Percentiles rank a stretch among this genome's conserved stretches.
Evolutionary conservation across 1,140 invertebrate species (phyloP).

Genomic region (Ericerus pela): DNA sequence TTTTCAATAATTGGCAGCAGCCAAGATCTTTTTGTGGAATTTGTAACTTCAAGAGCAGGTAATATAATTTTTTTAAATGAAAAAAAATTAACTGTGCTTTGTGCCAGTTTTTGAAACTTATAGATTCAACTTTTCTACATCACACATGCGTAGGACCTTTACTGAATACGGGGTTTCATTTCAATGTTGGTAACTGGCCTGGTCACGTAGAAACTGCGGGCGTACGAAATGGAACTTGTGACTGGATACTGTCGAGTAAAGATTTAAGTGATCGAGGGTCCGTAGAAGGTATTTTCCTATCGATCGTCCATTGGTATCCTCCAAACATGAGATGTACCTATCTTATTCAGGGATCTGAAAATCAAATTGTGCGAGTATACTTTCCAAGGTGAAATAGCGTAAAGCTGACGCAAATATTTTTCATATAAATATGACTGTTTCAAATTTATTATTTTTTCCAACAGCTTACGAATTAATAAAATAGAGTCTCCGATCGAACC

Average conservation of each 20-base stretch:
- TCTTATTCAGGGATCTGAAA: conserved; percentile 62
- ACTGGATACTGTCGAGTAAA: conserved; percentile 70
- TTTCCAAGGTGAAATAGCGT: conserved; percentile 52
- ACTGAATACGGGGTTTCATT: conserved; percentile 80
- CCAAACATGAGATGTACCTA: conserved; percentile 81
- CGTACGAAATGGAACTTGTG: conserved; percentile 62
- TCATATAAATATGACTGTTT: background rate
- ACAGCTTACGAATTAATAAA: conserved; percentile 69
- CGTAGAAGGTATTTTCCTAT: conserved; percentile 72
- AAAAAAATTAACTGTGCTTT: background rate
- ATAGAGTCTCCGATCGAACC: conserved; percentile 74
- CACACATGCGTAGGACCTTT: conserved; percentile 47
- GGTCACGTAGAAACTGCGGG: conserved; percentile 75
- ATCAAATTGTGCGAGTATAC: conserved; percentile 71
- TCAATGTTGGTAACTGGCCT: conserved; percentile 84
- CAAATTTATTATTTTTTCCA: conserved; percentile 15
- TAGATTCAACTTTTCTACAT: background rate
- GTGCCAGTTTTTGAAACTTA: background rate
- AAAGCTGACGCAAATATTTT: background rate
- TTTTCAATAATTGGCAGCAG: conserved; percentile 86
- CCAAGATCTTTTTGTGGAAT: conserved; percentile 76
- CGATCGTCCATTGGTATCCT: conserved; percentile 82
- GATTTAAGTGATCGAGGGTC: conserved; percentile 55
- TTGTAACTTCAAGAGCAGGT: conserved; percentile 73
- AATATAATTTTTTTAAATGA: conserved; percentile 19